These are phyloP conservation scores for Megastigmus dorsalis DNA, from an alignment of 2,888 invertebrate genomes.

Conservation along the genomic window DNA sequence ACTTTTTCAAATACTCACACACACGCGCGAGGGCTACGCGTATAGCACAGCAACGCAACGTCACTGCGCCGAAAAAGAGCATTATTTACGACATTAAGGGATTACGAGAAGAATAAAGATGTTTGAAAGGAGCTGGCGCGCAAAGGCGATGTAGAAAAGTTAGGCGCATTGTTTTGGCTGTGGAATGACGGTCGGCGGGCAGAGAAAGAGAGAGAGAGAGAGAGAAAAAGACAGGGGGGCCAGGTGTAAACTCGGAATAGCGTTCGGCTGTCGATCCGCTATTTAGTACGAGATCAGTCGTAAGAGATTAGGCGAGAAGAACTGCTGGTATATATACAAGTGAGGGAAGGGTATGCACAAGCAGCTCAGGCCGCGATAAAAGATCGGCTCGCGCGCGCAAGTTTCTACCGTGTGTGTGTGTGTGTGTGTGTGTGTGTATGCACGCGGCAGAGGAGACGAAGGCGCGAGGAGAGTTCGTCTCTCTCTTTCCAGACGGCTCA, in stretches of 20 bases:
- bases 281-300: conserved; percentile 37
- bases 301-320: conserved; percentile 19
- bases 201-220: background rate
- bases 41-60: no score
- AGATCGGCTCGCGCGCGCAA: conserved; percentile 8
- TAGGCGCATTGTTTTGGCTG: conserved; percentile 38
- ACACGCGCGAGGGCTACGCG: no score
- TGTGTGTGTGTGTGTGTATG: no score
- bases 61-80: no score
- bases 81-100: background rate
- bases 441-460: background rate
- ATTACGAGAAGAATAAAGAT: conserved; percentile 26
- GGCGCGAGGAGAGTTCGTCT: background rate
- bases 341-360: background rate
- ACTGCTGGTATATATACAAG: background rate
- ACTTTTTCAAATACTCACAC: no score
- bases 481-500: conserved; percentile 37
- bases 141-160: conserved; percentile 22
- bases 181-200: background rate
- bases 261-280: conserved; percentile 27
- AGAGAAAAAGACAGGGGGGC: background rate
- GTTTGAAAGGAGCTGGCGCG: conserved; percentile 26
- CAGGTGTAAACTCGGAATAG: conserved; percentile 37
- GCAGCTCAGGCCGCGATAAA: no score
- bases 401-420: background rate